Conservation (phyloP, 2,888 invertebrate species). For the Tetranychus piercei region DNA sequence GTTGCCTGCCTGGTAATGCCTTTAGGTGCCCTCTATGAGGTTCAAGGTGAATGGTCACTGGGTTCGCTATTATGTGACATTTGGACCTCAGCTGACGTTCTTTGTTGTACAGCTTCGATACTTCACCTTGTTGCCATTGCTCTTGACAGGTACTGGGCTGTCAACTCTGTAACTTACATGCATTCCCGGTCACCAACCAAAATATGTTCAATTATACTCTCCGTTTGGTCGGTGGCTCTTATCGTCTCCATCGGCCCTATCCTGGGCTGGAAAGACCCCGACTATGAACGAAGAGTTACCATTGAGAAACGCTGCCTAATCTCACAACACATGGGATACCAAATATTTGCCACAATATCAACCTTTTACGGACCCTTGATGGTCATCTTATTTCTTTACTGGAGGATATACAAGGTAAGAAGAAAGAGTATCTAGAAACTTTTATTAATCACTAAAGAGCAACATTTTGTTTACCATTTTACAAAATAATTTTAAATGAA, state of each 20-base stretch:
- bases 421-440: neutral
- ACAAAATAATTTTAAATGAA: no score
- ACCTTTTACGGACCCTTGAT: slow-evolving; percentile 91
- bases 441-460: no score
- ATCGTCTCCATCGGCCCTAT: slow-evolving; percentile 38
- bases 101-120: slow-evolving; percentile 58
- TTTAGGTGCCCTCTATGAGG: slow-evolving; percentile 46
- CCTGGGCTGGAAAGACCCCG: slow-evolving; percentile 33
- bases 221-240: slow-evolving; percentile 36
- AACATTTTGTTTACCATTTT: no score
- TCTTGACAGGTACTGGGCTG: slow-evolving; percentile 51
- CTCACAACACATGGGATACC: slow-evolving; percentile 63
- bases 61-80: slow-evolving; percentile 82
- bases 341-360: slow-evolving; percentile 90
- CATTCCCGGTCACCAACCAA: slow-evolving; percentile 60
- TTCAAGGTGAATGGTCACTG: slow-evolving; percentile 59
- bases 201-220: slow-evolving; percentile 49
- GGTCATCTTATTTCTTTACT: slow-evolving; percentile 82
- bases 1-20: slow-evolving; percentile 90
- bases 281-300: slow-evolving; percentile 45
- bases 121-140: slow-evolving; percentile 25
- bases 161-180: slow-evolving; percentile 89
- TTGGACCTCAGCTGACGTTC: slow-evolving; percentile 90
- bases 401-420: slow-evolving; percentile 73
- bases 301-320: slow-evolving; percentile 45